Percentiles rank a stretch among this genome's conserved stretches.
Conservation (phyloP, 2,888 invertebrate species). For the Leucophenga maculata region DNA sequence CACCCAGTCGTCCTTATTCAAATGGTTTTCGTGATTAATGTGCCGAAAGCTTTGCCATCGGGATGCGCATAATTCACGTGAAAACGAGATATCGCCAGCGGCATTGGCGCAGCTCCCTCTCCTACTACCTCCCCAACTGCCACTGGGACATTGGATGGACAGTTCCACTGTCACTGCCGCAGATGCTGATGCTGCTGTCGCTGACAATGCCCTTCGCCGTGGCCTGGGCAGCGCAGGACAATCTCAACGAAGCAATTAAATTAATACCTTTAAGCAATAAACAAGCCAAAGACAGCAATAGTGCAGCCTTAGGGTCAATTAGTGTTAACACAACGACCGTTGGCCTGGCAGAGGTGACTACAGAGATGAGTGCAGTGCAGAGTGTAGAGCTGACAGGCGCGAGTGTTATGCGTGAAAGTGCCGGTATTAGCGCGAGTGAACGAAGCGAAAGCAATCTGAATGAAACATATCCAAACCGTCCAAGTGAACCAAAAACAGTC, state of each 20-base stretch:
- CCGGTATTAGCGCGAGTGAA: background rate
- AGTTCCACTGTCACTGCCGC: background rate
- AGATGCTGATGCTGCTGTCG: slow-evolving; percentile 8
- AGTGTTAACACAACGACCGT: slow-evolving; percentile 1
- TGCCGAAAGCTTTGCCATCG: slow-evolving; percentile 60
- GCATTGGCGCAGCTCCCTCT: slow-evolving; percentile 12
- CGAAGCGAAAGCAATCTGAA: slow-evolving; percentile 39
- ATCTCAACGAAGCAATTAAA: slow-evolving; percentile 42
- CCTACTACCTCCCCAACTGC: background rate
- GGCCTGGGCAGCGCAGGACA: slow-evolving; percentile 38
- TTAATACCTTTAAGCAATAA: slow-evolving; percentile 31
- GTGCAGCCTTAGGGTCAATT: slow-evolving; percentile 14
- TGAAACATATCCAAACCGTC: slow-evolving; percentile 35
- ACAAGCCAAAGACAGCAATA: slow-evolving; percentile 12
- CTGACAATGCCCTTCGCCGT: slow-evolving; percentile 31
- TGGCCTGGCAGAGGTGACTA: too few species aligned
- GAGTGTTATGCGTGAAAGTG: background rate
- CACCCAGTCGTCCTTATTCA: slow-evolving; percentile 48
- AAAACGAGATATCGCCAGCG: slow-evolving; percentile 47
- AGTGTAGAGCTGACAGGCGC: background rate
- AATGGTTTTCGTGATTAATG: slow-evolving; percentile 63
- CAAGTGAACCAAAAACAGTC: slow-evolving; percentile 7
- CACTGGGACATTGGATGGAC: background rate
- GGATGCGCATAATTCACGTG: slow-evolving; percentile 62
- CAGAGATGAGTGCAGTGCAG: too few species aligned